Percentiles rank a stretch among this genome's conserved stretches.
Conservation (phyloP, 2,797 vertebrate species). For the Morelia viridis region DNA sequence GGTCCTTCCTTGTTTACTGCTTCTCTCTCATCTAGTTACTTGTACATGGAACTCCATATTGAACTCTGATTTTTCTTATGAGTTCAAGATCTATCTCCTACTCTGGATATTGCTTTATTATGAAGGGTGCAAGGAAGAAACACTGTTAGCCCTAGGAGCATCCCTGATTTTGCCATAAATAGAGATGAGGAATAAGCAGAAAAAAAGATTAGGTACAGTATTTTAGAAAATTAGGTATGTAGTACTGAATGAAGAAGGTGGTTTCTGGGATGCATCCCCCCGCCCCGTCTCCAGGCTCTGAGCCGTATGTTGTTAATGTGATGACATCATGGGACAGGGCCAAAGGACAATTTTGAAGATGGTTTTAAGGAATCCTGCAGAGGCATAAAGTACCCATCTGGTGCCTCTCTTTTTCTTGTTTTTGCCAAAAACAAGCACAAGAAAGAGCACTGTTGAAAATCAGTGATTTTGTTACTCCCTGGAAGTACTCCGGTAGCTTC, state of each 20-base stretch:
- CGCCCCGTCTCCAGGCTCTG: neutral
- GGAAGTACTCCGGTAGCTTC: neutral
- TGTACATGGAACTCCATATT: neutral
- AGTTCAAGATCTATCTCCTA: neutral
- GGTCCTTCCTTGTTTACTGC: neutral
- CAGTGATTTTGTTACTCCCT: neutral
- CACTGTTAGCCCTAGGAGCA: neutral
- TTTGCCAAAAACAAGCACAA: neutral
- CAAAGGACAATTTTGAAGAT: neutral
- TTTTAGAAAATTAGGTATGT: neutral
- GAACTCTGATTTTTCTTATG: neutral
- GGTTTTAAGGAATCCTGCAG: neutral
- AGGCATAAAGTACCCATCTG: neutral
- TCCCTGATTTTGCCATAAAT: neutral
- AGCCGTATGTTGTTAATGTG: neutral
- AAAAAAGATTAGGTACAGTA: neutral
- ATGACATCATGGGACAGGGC: no score
- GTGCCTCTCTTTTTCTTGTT: neutral
- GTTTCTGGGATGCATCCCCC: neutral
- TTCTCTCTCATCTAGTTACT: neutral
- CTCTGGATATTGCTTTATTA: neutral
- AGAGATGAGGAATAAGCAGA: neutral
- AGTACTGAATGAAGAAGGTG: neutral
- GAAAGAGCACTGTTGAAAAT: neutral
- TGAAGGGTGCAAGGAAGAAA: neutral